Evolutionary conservation across 2,888 invertebrate species (phyloP), one percentile per base, ranked within the genome.

Genomic region (Melinopterus prodromus): DNA sequence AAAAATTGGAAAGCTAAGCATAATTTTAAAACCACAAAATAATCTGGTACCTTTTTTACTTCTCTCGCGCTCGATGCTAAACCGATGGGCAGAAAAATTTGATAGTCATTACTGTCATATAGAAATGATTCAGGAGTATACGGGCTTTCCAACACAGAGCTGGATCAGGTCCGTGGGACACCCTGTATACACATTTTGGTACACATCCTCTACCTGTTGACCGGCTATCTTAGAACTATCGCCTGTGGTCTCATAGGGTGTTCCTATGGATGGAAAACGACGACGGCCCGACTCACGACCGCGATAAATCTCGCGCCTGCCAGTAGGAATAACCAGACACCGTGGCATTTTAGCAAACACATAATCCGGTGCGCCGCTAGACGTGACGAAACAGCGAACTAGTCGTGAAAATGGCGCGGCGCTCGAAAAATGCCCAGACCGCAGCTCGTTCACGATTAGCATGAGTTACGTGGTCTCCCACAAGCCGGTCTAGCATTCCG

Each of bases 291-390:
- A 35, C 38, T 70, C 82, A 81, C 83, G 83, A 82, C 81, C 80
- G 81, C 82, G 71, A 82, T 82, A 83, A 83, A 83, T 83, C 81
- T 79, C 2, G 53, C 80, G 82, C 81, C 79, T 78, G 82, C 82
- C 75, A 77, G 53, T 82, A 82, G 82, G 82, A 82, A 83, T 83
- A 83, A 82, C 81, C 82, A 82, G 82, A 80, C 82, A 82, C 81
- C 81, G 83, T 81, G 83, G 83, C 82, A 83, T 83, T 82, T 83
- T 82, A 82, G 81, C 82, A 83, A 83, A 83, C 82, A 83, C 83
- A 82, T 82, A 83, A 83, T 83, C 81, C 82, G 16, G 78, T 78
- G 80, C 79, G 80, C 80, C 82, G 81, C 80, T 80, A 78, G 80
- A 83, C 83, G 83, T 83, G 83, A 84, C 83, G 83, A 84, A 83